Conservation (phyloP, 2,888 invertebrate species). For the Diabrotica balteata region DNA sequence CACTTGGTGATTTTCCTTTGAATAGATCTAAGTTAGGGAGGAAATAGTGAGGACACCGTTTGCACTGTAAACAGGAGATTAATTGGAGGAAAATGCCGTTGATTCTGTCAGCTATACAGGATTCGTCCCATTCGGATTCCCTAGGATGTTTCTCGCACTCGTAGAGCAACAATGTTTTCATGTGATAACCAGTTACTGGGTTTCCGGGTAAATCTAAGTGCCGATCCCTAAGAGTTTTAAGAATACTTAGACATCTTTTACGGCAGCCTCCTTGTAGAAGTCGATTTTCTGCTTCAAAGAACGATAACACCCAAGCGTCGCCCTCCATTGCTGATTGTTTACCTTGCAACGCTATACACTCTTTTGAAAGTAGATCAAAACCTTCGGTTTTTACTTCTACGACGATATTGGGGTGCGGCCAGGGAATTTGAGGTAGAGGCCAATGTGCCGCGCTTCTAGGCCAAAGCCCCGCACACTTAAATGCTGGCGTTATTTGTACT, state of each 20-base stretch:
- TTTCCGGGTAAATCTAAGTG: constrained; percentile 79
- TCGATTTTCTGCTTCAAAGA: constrained; percentile 78
- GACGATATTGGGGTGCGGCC: constrained; percentile 81
- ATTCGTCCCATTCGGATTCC: constrained; percentile 83
- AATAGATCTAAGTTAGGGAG: constrained; percentile 82
- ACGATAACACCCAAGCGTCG: constrained; percentile 84
- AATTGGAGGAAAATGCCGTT: constrained; percentile 84
- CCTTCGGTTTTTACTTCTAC: constrained; percentile 84
- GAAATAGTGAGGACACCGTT: constrained; percentile 85
- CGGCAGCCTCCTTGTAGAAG: constrained; percentile 72
- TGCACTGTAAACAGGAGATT: constrained; percentile 84
- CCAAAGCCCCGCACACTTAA: constrained; percentile 85
- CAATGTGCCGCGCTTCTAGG: constrained; percentile 83
- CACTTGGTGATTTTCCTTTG: constrained; percentile 77
- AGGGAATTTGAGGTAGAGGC: constrained; percentile 80
- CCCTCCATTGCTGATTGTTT: constrained; percentile 82
- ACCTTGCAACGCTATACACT: constrained; percentile 71
- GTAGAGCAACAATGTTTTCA: constrained; percentile 78
- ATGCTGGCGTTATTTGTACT: constrained; percentile 85
- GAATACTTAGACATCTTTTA: constrained; percentile 74
- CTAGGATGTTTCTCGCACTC: constrained; percentile 87
- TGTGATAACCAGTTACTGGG: constrained; percentile 79
- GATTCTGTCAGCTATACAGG: constrained; percentile 77
- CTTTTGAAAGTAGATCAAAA: constrained; percentile 81
- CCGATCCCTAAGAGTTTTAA: constrained; percentile 79